Base-by-base conservation (phyloP, 2,797 vertebrate genomes). In the Triplophysa bombifrons region DNA sequence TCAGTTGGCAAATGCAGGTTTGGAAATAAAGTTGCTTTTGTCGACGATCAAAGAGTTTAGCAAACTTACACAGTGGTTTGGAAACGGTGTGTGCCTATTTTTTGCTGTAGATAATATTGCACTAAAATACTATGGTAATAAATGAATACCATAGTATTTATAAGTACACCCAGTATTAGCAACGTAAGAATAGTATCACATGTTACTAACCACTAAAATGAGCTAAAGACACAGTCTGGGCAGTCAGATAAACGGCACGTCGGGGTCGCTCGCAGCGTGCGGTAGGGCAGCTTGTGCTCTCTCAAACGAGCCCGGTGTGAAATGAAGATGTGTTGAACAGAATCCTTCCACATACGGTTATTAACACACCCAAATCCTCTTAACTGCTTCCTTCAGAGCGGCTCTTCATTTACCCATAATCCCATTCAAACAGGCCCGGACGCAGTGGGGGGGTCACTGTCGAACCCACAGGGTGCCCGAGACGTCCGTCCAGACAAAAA, bases 351-450 rank as follows among this genome's bases (percentile, higher is more conserved):
- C 79, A 72, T 75, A 51, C 27, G 71, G 66, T 53, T 77, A 84
- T 75, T 80, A 85, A 78, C 66, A 74, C 73, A 50, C 71, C 67
- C 63, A 72, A 87, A 85, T 85, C 84, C 81, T 84, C 86, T 87
- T 85, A 84, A 83, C 71, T 13, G 81, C 74, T 84, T 78, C 83
- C 76, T 55, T 51, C 71, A 80, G 77, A 78, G 79, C 10, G 20
- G 71, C 72, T 83, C 79, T 72, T 80, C 69, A 84, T 85, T 85
- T 76, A 71, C 67, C 30, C 71, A 67, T 82, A 87, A 83, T 83
- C 84, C 72, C 66, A 41, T 83, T 77, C 50, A 50, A 69, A 72
- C 7, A 20, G 30, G 8, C 10, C 8, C 14, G 17, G 63, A 65
- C 82, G 17, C 72, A 58, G 65, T 65, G 58, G 58, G 50, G 68